Percentiles rank a stretch among this genome's conserved stretches.
These are phyloP conservation scores for Lagopus leucura DNA, from an alignment of 2,113 vertebrate species.

Conservation along the genomic window DNA sequence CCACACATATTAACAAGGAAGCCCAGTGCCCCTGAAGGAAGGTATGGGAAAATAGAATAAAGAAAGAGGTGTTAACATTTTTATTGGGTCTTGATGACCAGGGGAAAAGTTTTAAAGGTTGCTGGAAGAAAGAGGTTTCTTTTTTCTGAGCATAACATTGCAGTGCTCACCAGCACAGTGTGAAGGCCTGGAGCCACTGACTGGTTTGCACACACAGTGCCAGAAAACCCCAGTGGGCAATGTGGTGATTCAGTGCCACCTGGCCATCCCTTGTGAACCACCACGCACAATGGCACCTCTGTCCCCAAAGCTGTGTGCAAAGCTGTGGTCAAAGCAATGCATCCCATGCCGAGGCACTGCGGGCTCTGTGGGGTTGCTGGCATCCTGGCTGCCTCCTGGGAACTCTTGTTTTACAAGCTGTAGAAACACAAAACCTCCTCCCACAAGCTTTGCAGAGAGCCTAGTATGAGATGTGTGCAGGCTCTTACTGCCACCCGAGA, in stretches of 20 bases:
- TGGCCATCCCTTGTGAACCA: neutral
- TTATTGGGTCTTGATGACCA: slow-evolving; percentile 20
- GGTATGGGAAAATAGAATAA: slow-evolving; percentile 1
- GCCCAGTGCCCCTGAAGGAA: neutral
- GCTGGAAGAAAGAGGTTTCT: neutral
- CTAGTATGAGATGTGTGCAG: neutral
- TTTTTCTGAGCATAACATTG: neutral
- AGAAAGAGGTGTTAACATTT: slow-evolving; percentile 38
- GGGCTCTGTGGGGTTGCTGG: neutral
- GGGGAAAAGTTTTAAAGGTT: neutral
- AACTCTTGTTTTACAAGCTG: slow-evolving; percentile 53
- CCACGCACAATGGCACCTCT: neutral
- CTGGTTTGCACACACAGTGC: neutral
- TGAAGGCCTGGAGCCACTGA: neutral
- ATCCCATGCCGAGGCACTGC: fast-evolving
- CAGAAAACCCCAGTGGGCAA: neutral
- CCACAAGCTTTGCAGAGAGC: neutral
- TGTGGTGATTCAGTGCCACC: fast-evolving
- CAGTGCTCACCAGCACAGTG: neutral
- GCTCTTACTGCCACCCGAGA: neutral
- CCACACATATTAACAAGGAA: neutral
- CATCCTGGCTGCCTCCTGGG: neutral
- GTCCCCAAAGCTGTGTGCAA: fast-evolving
- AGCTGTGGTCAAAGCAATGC: fast-evolving
- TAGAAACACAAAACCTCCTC: neutral